Evolutionary conservation across 2,797 vertebrate species (phyloP).

Genomic region (Fratercula arctica): DNA sequence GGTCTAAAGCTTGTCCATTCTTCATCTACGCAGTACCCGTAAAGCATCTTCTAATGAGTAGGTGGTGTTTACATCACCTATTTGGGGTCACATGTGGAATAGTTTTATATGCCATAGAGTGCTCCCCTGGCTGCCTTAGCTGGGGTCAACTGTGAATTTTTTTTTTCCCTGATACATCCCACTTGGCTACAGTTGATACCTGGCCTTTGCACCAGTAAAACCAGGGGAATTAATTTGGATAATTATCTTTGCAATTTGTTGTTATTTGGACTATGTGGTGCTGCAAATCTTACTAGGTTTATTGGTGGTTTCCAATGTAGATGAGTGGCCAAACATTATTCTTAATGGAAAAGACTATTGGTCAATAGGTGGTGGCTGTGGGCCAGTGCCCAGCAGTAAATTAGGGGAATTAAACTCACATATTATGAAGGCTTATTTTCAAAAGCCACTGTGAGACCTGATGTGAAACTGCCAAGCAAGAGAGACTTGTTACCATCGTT

Average conservation of each 20-base stretch:
- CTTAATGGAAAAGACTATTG: not conserved
- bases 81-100: not conserved
- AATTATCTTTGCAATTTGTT: not conserved
- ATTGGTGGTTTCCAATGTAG: not conserved
- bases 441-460: not conserved
- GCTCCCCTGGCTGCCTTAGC: not conserved
- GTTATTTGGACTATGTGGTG: not conserved
- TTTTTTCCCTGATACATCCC: not conserved
- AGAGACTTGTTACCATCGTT: not conserved
- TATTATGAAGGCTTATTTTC: not conserved
- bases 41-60: not conserved
- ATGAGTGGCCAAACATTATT: not conserved
- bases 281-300: not conserved
- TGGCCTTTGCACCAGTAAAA: not conserved
- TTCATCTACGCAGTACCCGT: not conserved
- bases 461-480: not conserved
- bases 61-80: not conserved
- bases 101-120: fast-evolving
- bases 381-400: not conserved
- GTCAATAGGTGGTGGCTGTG: fast-evolving
- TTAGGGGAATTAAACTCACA: not conserved
- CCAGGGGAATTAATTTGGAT: not conserved
- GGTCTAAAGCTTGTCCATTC: not conserved
- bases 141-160: fast-evolving
- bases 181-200: not conserved